Evolutionary conservation across 2,797 vertebrate species (phyloP).

Genomic region (Aythya fuligula): DNA sequence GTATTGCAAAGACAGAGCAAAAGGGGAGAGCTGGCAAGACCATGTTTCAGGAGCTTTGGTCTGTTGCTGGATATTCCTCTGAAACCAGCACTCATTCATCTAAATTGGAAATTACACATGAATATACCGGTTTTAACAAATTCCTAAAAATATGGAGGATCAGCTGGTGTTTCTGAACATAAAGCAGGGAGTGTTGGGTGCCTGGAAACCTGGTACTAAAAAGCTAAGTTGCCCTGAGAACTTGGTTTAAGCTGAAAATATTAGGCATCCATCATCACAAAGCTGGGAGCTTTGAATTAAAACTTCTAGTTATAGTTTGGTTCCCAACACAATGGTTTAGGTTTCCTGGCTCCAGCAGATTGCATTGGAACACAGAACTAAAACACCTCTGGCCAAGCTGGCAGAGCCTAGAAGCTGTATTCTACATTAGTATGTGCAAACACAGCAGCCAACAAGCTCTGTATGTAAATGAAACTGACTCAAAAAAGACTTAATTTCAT

Average conservation of each 20-base stretch:
- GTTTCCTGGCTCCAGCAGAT: background rate
- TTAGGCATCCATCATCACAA: background rate
- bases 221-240: background rate
- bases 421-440: background rate
- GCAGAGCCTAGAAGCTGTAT: background rate
- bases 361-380: background rate
- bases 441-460: background rate
- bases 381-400: background rate
- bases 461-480: background rate
- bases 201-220: background rate
- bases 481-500: background rate
- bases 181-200: background rate
- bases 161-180: background rate
- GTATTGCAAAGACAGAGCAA: background rate
- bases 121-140: background rate
- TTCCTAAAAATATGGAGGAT: background rate
- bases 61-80: background rate
- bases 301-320: background rate
- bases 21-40: background rate
- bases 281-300: background rate
- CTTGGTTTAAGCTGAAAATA: background rate
- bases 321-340: background rate
- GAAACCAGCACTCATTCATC: background rate
- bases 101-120: background rate
- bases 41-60: background rate